Evolutionary conservation across 1,140 invertebrate genomes (phyloP), one percentile per base, ranked within the genome.

Genomic region (Archivesica marissinica): DNA sequence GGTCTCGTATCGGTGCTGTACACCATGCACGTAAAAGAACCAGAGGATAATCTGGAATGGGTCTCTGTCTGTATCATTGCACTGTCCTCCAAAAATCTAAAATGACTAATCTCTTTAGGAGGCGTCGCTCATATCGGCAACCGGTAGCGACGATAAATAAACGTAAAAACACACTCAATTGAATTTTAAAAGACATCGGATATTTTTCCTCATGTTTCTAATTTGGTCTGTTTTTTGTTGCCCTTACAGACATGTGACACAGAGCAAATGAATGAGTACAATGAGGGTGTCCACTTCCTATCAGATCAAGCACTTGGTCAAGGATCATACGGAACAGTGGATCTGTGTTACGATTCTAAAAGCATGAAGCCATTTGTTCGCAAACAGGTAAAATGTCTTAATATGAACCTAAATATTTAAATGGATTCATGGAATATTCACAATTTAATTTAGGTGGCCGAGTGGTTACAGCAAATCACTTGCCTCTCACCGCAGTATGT

Each of bases 291-390:
- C n/a, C 50, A 76, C 30, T 76, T 56, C 20, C 0, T 76, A 2
- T 39, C 17, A 23, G 15, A 9, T 17, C 9, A 56, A 39, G 3
- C 4, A 39, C 7, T 76, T 23, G 74, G 52, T 1, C 47, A 35
- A 23, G 74, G 74, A 30, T 59, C 50, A 39, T 76, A 25, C 28
- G 50, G 74, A 9, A 33, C 7, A 25, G 52, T 76, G 20, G 54
- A 56, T 13, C 30, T 56, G 15, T 76, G 74, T 59, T 35, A 23
- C 35, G 74, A 76, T 59, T 39, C 74, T 0, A 41, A 76, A 41
- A 76, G 33, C 1, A 3, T 20, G n/a, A 38, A 59, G 30, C 30
- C 35, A 9, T 76, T 76, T 59, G 47, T 76, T 0, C 56, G 50
- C 7, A 76, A 76, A 76, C 47, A 23, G 47, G 74, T 75, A 23